Conservation (phyloP, 2,888 invertebrate species). For the Eupithecia pulchellata region DNA sequence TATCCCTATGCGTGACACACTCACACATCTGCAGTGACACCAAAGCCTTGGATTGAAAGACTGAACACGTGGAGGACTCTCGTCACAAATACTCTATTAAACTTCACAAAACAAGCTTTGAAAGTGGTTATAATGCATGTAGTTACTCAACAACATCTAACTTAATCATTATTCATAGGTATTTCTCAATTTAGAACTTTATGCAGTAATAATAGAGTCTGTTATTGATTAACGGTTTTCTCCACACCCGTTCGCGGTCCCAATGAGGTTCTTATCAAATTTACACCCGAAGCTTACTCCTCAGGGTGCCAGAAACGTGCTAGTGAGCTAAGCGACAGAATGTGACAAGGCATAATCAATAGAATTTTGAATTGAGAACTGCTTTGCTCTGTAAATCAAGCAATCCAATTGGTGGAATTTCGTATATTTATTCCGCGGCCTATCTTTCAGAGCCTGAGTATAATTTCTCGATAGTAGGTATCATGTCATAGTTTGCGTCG, state of each 20-base stretch:
- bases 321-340: not conserved
- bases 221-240: not conserved
- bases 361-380: not conserved
- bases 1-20: not conserved
- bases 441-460: not conserved
- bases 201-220: not conserved
- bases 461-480: not conserved
- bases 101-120: not conserved
- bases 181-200: not conserved
- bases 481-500: too few relatives aligned
- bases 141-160: not conserved
- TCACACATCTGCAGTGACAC: not conserved
- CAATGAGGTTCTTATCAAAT: not conserved
- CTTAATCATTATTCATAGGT: not conserved
- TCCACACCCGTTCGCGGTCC: not conserved
- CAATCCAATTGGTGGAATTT: not conserved
- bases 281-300: not conserved
- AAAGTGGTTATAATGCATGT: not conserved
- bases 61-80: not conserved
- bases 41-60: not conserved
- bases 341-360: slow-evolving; percentile 2
- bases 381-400: not conserved
- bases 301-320: not conserved
- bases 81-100: not conserved
- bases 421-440: not conserved